Conservation (phyloP, 2,113 vertebrate genomes). For the Pionites leucogaster region DNA sequence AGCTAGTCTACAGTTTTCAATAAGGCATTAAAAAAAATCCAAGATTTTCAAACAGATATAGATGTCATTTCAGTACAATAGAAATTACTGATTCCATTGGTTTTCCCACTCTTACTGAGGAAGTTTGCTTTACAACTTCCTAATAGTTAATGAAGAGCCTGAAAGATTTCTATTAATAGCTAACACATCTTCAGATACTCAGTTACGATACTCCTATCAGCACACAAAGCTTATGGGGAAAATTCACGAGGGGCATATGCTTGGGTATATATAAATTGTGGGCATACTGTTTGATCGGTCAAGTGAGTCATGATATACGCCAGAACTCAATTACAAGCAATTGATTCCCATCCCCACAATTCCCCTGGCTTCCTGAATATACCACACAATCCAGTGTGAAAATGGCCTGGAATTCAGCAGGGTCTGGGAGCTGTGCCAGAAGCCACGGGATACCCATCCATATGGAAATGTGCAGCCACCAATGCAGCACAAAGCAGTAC, state of each 20-base stretch:
- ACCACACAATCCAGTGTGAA: not conserved
- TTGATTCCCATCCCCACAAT: not conserved
- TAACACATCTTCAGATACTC: not conserved
- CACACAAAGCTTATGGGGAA: not conserved
- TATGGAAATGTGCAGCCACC: conserved; percentile 45
- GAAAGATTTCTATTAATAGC: not conserved
- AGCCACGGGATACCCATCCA: not conserved
- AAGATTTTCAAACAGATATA: not conserved
- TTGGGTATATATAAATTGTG: not conserved
- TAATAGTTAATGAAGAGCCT: not conserved
- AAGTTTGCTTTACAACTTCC: not conserved
- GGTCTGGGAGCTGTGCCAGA: not conserved
- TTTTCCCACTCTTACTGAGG: not conserved
- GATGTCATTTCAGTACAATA: not conserved
- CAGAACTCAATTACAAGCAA: not conserved
- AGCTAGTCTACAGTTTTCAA: not conserved
- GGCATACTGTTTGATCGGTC: not conserved
- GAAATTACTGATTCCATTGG: not conserved
- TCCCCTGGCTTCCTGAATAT: not conserved
- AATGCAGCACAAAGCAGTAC: not conserved
- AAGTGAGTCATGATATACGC: not conserved
- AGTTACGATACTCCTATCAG: accelerated
- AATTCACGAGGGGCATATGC: not conserved
- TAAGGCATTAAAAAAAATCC: not conserved
- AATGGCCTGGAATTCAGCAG: not conserved